Evolutionary conservation across 2,113 vertebrate species (phyloP).

Genomic region (Sinosuthora webbiana): DNA sequence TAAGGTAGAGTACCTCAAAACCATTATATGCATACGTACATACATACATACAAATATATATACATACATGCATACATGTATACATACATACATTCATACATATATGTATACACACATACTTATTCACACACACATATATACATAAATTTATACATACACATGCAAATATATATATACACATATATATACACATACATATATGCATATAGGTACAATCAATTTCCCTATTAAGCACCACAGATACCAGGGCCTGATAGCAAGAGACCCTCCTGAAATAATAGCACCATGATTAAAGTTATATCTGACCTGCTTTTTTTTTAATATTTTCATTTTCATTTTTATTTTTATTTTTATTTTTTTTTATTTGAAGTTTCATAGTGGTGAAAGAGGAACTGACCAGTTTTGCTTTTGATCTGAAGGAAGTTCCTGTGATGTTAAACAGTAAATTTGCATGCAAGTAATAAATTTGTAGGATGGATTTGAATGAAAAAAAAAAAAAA

Average conservation of each 20-base stretch:
- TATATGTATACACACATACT: neutral
- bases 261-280: neutral
- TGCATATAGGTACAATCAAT: neutral
- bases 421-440: neutral
- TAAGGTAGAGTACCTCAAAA: neutral
- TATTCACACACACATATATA: neutral
- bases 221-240: neutral
- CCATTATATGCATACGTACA: too few relatives aligned
- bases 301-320: rapidly evolving
- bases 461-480: neutral
- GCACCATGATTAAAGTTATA: neutral
- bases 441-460: neutral
- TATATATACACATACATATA: neutral
- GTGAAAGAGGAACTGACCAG: neutral
- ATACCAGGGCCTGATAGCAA: neutral
- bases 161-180: too few relatives aligned
- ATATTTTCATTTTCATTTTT: too few relatives aligned
- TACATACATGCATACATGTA: rapidly evolving
- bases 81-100: too few relatives aligned
- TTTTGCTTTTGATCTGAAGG: neutral
- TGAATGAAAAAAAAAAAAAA: neutral
- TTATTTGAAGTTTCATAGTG: neutral
- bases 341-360: too few relatives aligned
- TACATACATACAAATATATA: neutral
- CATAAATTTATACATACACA: neutral